A percentile compares a stretch with the other conserved stretches of the same genome.
Conservation (phyloP, 2,888 invertebrate species). For the Cataglyphis albicans region DNA sequence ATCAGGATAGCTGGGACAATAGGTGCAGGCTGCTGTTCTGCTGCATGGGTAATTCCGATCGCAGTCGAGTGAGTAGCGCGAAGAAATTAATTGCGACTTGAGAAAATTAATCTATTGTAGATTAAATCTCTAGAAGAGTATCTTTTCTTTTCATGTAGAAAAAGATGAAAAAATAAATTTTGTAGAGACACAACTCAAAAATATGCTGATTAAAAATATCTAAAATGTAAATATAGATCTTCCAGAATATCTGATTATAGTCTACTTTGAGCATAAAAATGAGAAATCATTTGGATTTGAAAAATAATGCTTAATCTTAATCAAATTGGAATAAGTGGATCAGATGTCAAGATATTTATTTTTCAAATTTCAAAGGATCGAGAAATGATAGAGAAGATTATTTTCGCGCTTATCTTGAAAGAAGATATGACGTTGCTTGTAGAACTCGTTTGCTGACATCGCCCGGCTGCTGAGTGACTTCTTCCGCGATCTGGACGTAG, state of each 20-base stretch:
- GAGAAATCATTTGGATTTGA: background rate
- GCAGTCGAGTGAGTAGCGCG: slow-evolving; percentile 88
- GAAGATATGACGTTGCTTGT: slow-evolving; percentile 65
- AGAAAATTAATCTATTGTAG: background rate
- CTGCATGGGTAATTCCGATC: slow-evolving; percentile 92
- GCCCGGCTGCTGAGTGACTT: slow-evolving; percentile 94
- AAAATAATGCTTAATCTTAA: background rate
- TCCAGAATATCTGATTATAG: background rate
- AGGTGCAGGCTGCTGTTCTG: slow-evolving; percentile 93
- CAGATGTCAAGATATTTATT: background rate
- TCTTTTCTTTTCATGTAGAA: background rate
- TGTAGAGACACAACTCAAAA: background rate
- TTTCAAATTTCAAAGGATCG: background rate
- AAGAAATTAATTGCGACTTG: background rate
- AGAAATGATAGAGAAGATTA: background rate
- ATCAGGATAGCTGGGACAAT: slow-evolving; percentile 95
- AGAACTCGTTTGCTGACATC: slow-evolving; percentile 95
- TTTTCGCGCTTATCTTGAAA: background rate
- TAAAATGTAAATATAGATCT: background rate
- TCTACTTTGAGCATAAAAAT: background rate
- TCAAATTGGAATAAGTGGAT: background rate
- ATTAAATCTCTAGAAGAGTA: background rate
- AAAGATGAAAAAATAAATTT: background rate
- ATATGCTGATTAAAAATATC: background rate
- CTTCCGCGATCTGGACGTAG: slow-evolving; percentile 95